Evolutionary conservation across 2,888 invertebrate species (phyloP).

Genomic region (Platycnemis pennipes): DNA sequence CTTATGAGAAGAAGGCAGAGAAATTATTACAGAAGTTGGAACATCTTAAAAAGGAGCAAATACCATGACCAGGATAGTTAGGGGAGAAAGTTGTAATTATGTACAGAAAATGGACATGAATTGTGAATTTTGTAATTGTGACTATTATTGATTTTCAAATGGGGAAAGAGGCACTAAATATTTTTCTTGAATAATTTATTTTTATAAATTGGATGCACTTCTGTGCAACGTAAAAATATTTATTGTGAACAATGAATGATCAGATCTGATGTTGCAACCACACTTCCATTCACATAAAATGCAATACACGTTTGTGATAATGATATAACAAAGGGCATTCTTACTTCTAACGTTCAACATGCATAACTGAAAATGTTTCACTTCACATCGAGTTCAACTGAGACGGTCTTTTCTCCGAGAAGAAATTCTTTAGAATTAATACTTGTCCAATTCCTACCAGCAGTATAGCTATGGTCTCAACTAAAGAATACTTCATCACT

Average conservation of each 20-base stretch:
- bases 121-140: not conserved
- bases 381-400: constrained; percentile 76
- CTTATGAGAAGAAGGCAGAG: constrained; percentile 34
- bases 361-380: constrained; percentile 50
- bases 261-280: constrained; percentile 55
- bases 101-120: not conserved
- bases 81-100: not conserved
- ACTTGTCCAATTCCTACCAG: constrained; percentile 95
- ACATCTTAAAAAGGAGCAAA: not conserved
- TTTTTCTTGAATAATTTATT: constrained; percentile 38
- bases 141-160: not conserved
- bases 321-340: constrained; percentile 60
- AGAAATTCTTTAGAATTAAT: constrained; percentile 94
- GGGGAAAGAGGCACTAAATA: not conserved
- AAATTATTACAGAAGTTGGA: not conserved
- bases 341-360: constrained; percentile 62
- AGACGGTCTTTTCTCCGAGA: constrained; percentile 86
- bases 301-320: constrained; percentile 61
- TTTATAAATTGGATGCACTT: constrained; percentile 38
- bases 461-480: constrained; percentile 92
- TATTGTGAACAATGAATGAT: constrained; percentile 66
- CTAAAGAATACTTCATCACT: constrained; percentile 95
- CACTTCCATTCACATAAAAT: constrained; percentile 61
- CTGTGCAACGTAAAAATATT: constrained; percentile 62
- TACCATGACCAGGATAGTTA: not conserved